Base-by-base conservation (phyloP, 2,113 vertebrate genomes). In the Hylia prasina region DNA sequence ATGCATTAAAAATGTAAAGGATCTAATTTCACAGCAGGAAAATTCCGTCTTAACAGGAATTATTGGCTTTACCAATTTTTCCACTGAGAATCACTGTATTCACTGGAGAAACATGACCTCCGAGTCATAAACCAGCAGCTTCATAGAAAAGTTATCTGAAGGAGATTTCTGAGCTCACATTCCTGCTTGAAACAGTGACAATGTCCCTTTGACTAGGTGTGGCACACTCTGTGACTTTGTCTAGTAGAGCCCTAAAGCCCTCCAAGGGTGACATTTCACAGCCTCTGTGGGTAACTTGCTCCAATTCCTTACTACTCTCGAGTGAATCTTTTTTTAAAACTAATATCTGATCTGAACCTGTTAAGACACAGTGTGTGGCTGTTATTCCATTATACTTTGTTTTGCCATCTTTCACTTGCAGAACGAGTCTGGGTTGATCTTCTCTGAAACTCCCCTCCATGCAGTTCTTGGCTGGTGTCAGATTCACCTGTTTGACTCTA, bases 1-100 rank as follows among this genome's bases (percentile, higher is more conserved):
- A 70, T 48, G 20, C 35, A 73, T 68, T 73, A 78, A 87, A 60
- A 95, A 58, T 78, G 27, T 30, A 44, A 87, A 77, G 51, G 16
- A 70, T 58, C 22, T 71, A 63, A 84, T 84, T 78, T 87, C 60
- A 78, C 30, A 87, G 72, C 39, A 91, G 31, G 37, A 83, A 82
- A 68, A 87, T 33, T 75, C 53, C 28, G 80, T 17, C 7, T 89
- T 70, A 85, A 80, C 70, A 76, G 33, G 47, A 75, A 82, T 89
- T 89, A 86, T 18, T 86, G 51, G 13, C 40, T 69, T 69, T 69
- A 28, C 30, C 57, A 54, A 80, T 47, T 84, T 89, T 75, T 82
- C 51, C 24, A 1, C 47, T 56, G 56, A 89, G 21, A 25, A 79
- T 66, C 69, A 33, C 6, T 44, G 5, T 66, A 44, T 71, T 87